Conservation (phyloP, 2,888 invertebrate genomes). For the Hydroisotoma schaefferi region DNA sequence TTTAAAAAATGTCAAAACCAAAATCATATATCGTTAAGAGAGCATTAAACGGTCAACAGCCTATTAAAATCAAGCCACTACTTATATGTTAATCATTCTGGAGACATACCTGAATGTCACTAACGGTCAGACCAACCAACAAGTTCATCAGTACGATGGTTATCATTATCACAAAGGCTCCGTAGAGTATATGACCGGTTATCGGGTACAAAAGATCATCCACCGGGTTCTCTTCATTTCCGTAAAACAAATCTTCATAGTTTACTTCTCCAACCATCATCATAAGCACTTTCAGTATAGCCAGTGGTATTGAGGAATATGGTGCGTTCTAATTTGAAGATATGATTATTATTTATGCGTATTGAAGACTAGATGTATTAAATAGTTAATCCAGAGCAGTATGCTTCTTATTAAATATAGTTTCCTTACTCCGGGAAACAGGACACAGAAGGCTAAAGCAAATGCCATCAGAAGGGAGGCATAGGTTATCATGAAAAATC, state of each 20-base stretch:
- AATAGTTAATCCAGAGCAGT: too few species aligned
- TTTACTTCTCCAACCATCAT: constrained; percentile 48
- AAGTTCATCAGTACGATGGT: constrained; percentile 46
- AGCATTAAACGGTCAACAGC: not conserved
- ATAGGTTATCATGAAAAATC: constrained; percentile 47
- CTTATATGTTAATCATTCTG: not conserved
- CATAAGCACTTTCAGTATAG: constrained; percentile 46
- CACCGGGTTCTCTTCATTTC: constrained; percentile 41
- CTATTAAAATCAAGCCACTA: not conserved
- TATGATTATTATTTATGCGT: too few species aligned
- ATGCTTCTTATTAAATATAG: not conserved
- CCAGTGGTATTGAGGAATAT: constrained; percentile 45
- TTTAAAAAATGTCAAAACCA: constrained; percentile 15
- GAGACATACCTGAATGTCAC: constrained; percentile 44
- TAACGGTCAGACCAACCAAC: constrained; percentile 33
- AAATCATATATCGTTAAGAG: not conserved
- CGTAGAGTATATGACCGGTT: constrained; percentile 45
- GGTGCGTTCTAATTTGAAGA: constrained; percentile 39
- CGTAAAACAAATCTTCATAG: constrained; percentile 47
- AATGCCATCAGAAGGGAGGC: constrained; percentile 45
- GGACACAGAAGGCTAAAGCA: constrained; percentile 45
- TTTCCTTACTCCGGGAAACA: constrained; percentile 44
- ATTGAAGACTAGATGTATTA: too few species aligned
- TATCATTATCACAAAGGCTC: constrained; percentile 47
- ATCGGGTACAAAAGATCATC: constrained; percentile 38